Evolutionary conservation across 1,140 invertebrate species (phyloP).

Genomic region (Nasonia giraulti): DNA sequence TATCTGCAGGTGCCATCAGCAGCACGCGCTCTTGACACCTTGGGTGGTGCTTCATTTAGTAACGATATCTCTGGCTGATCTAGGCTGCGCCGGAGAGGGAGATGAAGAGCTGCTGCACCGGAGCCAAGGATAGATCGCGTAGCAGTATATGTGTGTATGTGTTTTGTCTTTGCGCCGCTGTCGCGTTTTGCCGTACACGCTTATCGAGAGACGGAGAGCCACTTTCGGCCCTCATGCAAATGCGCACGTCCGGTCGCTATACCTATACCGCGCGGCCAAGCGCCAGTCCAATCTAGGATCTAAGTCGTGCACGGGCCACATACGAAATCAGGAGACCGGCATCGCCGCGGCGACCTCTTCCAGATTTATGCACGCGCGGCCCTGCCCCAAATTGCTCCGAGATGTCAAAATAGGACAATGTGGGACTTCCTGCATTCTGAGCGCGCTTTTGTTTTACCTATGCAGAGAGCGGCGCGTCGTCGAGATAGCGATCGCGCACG

Average conservation of each 20-base stretch:
- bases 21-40: slow-evolving; percentile 64
- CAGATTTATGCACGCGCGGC: not conserved
- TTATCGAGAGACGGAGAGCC: not conserved
- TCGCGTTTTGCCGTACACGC: slow-evolving; percentile 30
- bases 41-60: slow-evolving; percentile 71
- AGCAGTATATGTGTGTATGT: not conserved
- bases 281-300: not conserved
- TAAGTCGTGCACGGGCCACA: not conserved
- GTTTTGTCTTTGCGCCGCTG: slow-evolving; percentile 14
- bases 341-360: not conserved
- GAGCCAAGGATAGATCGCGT: not conserved
- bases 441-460: not conserved
- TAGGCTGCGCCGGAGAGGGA: slow-evolving; percentile 50
- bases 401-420: slow-evolving; percentile 8
- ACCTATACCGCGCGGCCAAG: not conserved
- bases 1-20: slow-evolving; percentile 64
- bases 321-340: slow-evolving; percentile 6
- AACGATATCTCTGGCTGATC: slow-evolving; percentile 68
- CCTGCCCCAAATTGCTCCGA: not conserved
- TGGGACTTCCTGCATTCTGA: not conserved
- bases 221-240: slow-evolving; percentile 24
- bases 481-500: not conserved
- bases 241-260: slow-evolving; percentile 33
- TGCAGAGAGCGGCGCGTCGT: not conserved
- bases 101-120: not conserved